Percentiles rank a stretch among this genome's conserved stretches.
Conservation (phyloP, 2,113 vertebrate species). For the Balaeniceps rex region DNA sequence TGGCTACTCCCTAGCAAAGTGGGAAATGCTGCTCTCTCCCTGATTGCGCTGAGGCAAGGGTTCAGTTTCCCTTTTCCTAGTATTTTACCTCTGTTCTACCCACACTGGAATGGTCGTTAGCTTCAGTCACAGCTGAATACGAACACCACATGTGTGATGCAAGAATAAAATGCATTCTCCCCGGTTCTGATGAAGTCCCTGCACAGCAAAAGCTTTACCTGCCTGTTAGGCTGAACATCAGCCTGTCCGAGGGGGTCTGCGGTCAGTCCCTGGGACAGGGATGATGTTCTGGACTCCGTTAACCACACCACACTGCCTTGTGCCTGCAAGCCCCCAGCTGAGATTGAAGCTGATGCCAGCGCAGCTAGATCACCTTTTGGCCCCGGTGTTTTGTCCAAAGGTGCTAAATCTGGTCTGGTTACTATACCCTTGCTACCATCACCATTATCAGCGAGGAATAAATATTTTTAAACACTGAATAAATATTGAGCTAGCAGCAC, state of each 20-base stretch:
- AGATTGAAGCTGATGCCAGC: neutral
- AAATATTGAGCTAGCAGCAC: neutral
- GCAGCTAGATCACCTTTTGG: neutral
- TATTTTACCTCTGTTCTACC: neutral
- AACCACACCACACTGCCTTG: neutral
- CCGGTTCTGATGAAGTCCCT: neutral
- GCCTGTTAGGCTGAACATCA: no score
- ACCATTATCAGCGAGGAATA: neutral
- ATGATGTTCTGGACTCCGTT: neutral
- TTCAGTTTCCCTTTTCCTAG: neutral
- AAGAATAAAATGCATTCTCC: neutral
- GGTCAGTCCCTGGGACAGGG: neutral
- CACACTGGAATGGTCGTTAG: accelerated
- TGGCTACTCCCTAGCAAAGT: neutral
- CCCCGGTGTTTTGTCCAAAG: neutral
- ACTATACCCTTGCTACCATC: neutral
- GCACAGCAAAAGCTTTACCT: neutral
- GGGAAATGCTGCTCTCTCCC: neutral
- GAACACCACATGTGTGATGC: neutral
- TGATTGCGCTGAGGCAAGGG: neutral
- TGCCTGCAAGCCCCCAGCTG: neutral
- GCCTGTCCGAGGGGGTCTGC: accelerated
- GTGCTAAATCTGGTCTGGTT: neutral
- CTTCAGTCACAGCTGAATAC: neutral
- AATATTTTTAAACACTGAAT: neutral